Conservation (phyloP, 2,888 invertebrate species). For the Podabrus alpinus region DNA sequence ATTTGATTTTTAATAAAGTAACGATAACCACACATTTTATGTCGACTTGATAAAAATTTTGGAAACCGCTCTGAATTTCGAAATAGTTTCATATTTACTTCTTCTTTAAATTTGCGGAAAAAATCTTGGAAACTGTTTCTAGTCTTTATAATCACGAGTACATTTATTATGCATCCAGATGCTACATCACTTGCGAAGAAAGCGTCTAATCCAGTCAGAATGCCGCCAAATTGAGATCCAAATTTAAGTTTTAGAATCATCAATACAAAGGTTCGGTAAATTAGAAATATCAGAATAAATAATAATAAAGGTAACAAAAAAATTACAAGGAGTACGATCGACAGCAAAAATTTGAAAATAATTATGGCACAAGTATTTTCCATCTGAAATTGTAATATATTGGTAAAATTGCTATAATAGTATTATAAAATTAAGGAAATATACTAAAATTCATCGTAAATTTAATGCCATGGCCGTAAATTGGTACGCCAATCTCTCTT, state of each 20-base stretch:
- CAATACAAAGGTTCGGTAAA: constrained; percentile 32
- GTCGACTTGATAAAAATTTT: constrained; percentile 12
- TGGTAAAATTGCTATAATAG: too few relatives aligned
- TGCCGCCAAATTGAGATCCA: constrained; percentile 54
- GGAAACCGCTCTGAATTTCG: background rate
- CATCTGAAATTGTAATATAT: background rate
- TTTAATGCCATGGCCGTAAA: too few relatives aligned
- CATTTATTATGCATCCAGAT: constrained; percentile 57
- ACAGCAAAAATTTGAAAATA: background rate
- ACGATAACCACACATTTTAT: constrained; percentile 56
- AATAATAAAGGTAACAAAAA: background rate
- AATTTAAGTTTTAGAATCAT: constrained; percentile 35
- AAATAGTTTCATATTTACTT: background rate
- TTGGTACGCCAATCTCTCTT: too few relatives aligned
- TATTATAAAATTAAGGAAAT: too few relatives aligned
- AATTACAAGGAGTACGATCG: background rate
- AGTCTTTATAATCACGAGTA: constrained; percentile 55
- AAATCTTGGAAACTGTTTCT: background rate
- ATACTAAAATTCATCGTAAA: too few relatives aligned
- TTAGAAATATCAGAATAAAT: background rate
- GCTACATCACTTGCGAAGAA: constrained; percentile 60
- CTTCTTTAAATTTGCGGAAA: background rate
- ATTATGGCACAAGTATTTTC: background rate
- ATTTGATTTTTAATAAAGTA: constrained; percentile 57
- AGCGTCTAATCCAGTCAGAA: constrained; percentile 60